These are phyloP conservation scores for Globia sparganii DNA, from an alignment of 2,888 invertebrate genomes.

Conservation along the genomic window DNA sequence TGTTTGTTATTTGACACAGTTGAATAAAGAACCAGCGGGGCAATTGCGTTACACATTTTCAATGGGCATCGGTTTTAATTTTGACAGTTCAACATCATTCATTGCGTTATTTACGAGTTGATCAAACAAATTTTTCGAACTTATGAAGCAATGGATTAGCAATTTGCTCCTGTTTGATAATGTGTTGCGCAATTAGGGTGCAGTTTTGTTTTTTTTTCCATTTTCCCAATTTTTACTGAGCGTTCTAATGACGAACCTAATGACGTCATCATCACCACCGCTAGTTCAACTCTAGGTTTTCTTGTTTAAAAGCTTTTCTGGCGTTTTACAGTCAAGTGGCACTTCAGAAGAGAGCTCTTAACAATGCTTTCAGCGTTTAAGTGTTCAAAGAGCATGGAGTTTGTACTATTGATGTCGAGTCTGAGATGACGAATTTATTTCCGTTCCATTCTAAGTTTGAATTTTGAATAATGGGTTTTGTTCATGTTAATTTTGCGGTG, in stretches of 20 bases:
- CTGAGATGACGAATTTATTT: slow-evolving; percentile 44
- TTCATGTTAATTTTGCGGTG: slow-evolving; percentile 16
- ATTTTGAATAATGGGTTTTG: slow-evolving; percentile 32
- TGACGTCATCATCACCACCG: background rate
- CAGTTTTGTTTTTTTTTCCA: no score
- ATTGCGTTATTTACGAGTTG: no score
- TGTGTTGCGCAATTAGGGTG: no score
- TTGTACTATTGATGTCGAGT: slow-evolving; percentile 55
- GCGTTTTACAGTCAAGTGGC: slow-evolving; percentile 65
- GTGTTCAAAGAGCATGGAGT: slow-evolving; percentile 55
- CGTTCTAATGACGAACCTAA: slow-evolving; percentile 1
- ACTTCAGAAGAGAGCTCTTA: slow-evolving; percentile 60
- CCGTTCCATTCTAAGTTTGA: slow-evolving; percentile 40
- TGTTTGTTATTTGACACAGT: background rate
- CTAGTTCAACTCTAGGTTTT: slow-evolving; percentile 42
- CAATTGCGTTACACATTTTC: no score
- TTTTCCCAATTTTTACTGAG: background rate
- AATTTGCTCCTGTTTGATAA: no score
- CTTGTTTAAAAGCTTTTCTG: slow-evolving; percentile 62
- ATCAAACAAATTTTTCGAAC: no score
- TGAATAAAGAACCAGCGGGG: background rate
- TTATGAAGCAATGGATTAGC: no score
- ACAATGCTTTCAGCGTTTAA: slow-evolving; percentile 60
- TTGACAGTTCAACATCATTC: no score
- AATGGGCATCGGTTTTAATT: no score